phyloP scores from a whole-genome alignment of 1,140 invertebrate genomes.

The Eufriesea mexicana region DNA sequence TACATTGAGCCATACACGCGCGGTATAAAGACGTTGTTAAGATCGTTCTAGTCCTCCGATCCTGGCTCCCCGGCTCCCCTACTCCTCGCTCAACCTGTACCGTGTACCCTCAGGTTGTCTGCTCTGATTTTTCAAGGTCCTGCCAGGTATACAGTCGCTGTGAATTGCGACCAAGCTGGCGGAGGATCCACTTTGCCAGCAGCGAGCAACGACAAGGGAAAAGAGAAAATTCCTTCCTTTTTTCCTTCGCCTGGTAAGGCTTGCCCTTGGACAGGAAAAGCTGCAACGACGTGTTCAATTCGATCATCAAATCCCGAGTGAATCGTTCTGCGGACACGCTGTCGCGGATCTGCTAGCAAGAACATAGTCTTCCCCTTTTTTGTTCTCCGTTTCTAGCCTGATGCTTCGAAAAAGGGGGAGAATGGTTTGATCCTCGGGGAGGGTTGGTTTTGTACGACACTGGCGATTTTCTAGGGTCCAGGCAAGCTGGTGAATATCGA shows the following conservation, averaged over 20 bases:
- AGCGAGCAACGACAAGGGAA: background rate
- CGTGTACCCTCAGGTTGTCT: no score
- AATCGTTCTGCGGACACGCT: background rate
- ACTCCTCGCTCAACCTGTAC: background rate
- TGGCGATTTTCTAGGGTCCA: no score
- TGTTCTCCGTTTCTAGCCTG: background rate
- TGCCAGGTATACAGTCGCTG: background rate
- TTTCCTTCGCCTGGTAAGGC: background rate
- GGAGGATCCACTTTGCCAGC: background rate
- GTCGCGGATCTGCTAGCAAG: slow-evolving; percentile 14
- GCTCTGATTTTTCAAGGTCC: background rate
- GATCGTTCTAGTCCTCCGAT: background rate
- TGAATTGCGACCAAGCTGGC: background rate
- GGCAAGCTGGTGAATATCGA: no score
- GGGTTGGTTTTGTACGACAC: no score
- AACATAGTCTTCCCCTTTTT: no score
- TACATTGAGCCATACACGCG: slow-evolving; percentile 34
- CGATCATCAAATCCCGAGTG: background rate
- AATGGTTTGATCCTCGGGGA: no score
- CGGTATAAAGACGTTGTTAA: slow-evolving; percentile 41
- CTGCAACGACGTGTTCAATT: background rate
- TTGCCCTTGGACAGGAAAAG: background rate
- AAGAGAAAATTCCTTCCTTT: background rate
- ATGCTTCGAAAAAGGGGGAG: no score
- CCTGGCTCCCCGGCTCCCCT: background rate